These are phyloP conservation scores for Anadara kagoshimensis DNA, from an alignment of 1,140 invertebrate species.

Conservation along the genomic window DNA sequence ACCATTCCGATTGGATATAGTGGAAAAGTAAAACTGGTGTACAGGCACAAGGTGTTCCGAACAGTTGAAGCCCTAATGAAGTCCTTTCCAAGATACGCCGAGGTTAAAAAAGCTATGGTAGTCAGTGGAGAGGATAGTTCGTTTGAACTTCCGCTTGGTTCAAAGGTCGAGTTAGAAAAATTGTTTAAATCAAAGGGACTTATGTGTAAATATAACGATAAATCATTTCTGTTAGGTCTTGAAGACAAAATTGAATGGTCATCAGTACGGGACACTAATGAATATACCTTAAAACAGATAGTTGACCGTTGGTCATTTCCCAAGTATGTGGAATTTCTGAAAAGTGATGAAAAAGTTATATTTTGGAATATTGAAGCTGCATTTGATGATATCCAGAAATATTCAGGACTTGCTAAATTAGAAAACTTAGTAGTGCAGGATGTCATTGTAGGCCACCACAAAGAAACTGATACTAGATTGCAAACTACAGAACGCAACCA, in stretches of 20 bases:
- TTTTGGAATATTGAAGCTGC: slow-evolving; percentile 12
- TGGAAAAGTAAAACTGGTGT: slow-evolving; percentile 18
- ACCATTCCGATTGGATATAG: slow-evolving; percentile 28
- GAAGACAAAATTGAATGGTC: neutral
- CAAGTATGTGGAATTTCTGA: slow-evolving; percentile 18
- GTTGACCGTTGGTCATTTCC: slow-evolving; percentile 20
- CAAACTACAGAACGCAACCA: too few species aligned
- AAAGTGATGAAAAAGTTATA: slow-evolving; percentile 3
- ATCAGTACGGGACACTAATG: slow-evolving; percentile 9
- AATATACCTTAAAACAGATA: slow-evolving; percentile 26
- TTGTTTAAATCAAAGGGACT: slow-evolving; percentile 13
- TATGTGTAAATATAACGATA: slow-evolving; percentile 7
- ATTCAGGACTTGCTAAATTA: slow-evolving; percentile 17
- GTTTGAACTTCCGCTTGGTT: neutral
- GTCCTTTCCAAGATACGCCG: slow-evolving; percentile 20
- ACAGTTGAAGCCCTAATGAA: slow-evolving; percentile 16
- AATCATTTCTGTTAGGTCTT: neutral
- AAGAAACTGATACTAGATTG: too few species aligned
- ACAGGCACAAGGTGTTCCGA: neutral
- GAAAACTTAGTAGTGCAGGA: neutral
- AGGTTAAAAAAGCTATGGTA: neutral
- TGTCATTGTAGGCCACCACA: slow-evolving; percentile 27
- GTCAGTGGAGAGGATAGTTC: neutral
- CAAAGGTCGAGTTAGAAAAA: slow-evolving; percentile 6
- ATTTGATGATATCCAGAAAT: slow-evolving; percentile 15